Percentiles rank a stretch among this genome's conserved stretches.
Conservation (phyloP, 1,140 invertebrate species). For the Andricus grossulariae region DNA sequence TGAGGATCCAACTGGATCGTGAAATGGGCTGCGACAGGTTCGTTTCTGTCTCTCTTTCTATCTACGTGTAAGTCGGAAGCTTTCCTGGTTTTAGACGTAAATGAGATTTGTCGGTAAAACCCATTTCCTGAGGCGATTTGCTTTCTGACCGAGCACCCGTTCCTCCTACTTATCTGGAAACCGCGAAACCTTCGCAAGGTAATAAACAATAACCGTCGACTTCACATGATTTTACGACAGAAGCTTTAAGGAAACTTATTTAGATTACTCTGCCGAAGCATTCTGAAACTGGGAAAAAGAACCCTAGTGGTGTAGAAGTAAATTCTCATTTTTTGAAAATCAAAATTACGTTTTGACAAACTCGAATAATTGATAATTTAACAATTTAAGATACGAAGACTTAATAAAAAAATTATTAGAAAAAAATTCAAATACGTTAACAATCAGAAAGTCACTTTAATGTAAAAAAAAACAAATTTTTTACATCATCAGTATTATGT, state of each 20-base stretch:
- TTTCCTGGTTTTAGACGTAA: constrained; percentile 5
- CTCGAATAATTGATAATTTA: too few species aligned
- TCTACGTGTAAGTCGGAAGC: background rate
- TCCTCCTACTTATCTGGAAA: background rate
- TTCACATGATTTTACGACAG: background rate
- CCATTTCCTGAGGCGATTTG: background rate
- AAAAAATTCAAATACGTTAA: too few species aligned
- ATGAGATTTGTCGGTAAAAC: background rate
- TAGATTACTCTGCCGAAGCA: background rate
- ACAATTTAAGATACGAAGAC: too few species aligned
- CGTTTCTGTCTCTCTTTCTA: background rate
- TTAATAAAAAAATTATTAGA: too few species aligned
- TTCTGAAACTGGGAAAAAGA: too few species aligned
- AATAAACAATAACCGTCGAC: background rate
- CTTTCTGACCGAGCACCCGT: background rate
- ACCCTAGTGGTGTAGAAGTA: too few species aligned
- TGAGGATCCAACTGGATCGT: background rate
- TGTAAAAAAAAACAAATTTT: too few species aligned
- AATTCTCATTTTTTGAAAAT: too few species aligned
- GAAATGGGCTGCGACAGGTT: background rate
- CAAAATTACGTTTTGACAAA: too few species aligned
- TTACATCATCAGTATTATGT: too few species aligned
- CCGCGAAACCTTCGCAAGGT: background rate
- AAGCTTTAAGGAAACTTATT: background rate
- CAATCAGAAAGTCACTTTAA: too few species aligned